Evolutionary conservation across 2,113 vertebrate genomes (phyloP).

Genomic region (Lagopus leucura): DNA sequence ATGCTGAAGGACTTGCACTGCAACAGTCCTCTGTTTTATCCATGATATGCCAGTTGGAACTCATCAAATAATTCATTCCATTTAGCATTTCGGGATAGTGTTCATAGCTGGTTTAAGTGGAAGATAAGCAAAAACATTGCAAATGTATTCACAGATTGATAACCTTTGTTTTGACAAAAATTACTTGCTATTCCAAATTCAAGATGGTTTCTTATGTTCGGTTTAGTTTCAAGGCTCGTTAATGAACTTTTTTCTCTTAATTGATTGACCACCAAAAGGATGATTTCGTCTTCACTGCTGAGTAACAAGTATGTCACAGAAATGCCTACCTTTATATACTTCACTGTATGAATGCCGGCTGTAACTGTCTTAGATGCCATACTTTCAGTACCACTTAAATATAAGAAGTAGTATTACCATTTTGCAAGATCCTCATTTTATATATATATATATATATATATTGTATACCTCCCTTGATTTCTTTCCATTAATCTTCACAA

Average conservation of each 20-base stretch:
- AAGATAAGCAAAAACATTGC: neutral
- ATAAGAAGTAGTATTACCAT: neutral
- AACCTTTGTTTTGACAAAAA: neutral
- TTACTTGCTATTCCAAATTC: neutral
- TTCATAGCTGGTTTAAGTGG: neutral
- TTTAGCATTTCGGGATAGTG: neutral
- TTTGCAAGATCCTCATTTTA: neutral
- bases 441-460: neutral
- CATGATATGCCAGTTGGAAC: neutral
- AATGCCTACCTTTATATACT: neutral
- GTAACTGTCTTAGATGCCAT: neutral
- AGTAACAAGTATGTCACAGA: neutral
- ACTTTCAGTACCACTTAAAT: neutral
- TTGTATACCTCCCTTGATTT: neutral
- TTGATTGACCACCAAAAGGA: neutral
- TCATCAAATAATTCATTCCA: neutral
- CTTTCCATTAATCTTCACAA: fast-evolving
- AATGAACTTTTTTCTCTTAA: neutral
- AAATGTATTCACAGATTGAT: neutral
- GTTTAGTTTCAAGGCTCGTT: neutral
- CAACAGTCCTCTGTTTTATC: neutral
- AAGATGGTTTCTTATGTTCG: neutral
- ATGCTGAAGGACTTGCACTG: neutral
- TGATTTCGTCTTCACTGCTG: neutral
- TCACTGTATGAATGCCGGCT: neutral